Evolutionary conservation across 2,797 vertebrate genomes (phyloP), one percentile per base, ranked within the genome.

Genomic region (Ptychadena robeensis): DNA sequence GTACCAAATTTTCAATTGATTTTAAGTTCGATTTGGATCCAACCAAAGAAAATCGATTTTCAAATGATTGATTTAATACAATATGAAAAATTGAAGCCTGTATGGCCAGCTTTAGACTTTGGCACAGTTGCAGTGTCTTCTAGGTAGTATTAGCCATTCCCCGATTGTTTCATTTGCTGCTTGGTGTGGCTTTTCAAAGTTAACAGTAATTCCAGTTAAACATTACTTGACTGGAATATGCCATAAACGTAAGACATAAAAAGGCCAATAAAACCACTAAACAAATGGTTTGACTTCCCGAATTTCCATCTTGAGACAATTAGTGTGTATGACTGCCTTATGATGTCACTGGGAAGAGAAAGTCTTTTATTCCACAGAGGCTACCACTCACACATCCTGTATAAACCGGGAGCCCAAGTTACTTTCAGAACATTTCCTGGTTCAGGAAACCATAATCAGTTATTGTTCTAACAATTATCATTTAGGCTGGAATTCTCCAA

Each of bases 231-330:
- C 61, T 79, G 48, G 67, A 68, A 79, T 38, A 83, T 61, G 76
- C 22, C 73, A 83, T 73, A 79, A 66, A 72, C 34, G 74, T 72
- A 66, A 18, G 66, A 64, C 74, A 77, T 68, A 78, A 65, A 64
- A 78, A 35, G 32, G 67, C 44, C 40, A 71, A 82, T 79, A 79
- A 53, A 67, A 79, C 73, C 76, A 80, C 70, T 48, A 79, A 78
- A 77, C 81, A 77, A 69, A 69, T 78, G 68, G 57, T 66, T 83
- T 72, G 72, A 59, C 67, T 83, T 83, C 74, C 74, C 67, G 63
- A 80, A 63, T 80, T 70, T 32, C 66, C 82, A 84, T 84, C 77
- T 84, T 80, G 82, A 84, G 79, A 32, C 82, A 84, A 84, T 84
- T 84, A 75, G 77, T 18, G 75, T 70, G 69, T 80, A 75, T 70